phyloP scores from a whole-genome alignment of 2,797 vertebrate genomes.

The Liparis tanakae region DNA sequence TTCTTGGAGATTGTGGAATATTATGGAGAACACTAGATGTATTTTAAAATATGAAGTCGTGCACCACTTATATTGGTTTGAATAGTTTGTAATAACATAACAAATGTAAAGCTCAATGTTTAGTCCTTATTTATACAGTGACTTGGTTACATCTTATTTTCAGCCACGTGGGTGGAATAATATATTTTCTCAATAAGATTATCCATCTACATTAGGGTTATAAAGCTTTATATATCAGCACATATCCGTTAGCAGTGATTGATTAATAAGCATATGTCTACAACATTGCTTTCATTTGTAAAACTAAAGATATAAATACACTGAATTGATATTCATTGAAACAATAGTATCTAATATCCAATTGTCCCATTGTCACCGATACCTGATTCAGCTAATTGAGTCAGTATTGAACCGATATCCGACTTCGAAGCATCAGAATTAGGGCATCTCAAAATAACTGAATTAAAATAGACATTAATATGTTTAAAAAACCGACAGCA shows the following conservation, averaged over 20 bases:
- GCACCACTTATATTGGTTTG: neutral
- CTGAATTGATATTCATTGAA: neutral
- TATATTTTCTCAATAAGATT: neutral
- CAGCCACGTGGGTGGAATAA: neutral
- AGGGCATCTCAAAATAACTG: neutral
- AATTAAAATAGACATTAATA: slow-evolving; percentile 6
- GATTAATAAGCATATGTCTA: neutral
- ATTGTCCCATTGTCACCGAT: neutral
- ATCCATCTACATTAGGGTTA: neutral
- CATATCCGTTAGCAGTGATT: neutral
- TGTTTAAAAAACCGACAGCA: slow-evolving; percentile 28
- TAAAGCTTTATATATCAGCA: neutral
- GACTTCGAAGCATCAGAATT: neutral
- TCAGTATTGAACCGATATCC: neutral
- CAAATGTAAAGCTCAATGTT: neutral
- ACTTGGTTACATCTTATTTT: neutral
- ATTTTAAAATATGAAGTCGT: neutral
- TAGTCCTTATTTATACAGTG: neutral
- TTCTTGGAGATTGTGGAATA: slow-evolving; percentile 1
- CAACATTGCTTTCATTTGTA: neutral
- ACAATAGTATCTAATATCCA: neutral
- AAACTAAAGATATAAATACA: neutral
- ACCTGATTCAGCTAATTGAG: neutral
- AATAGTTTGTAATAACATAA: neutral
- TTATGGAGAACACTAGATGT: neutral